phyloP scores from a whole-genome alignment of 2,888 invertebrate species.

The Trissolcus brochymenae region DNA sequence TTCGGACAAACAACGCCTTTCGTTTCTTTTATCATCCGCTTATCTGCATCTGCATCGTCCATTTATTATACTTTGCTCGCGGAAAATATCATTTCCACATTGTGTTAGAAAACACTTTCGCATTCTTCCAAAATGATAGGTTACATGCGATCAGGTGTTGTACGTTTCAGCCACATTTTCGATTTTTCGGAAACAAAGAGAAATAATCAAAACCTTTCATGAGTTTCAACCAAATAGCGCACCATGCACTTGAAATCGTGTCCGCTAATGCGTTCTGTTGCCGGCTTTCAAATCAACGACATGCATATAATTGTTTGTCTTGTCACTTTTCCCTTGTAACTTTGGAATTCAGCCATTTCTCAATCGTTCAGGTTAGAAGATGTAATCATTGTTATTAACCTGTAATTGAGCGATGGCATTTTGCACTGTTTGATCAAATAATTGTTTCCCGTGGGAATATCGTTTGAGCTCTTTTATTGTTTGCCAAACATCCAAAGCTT shows the following conservation, averaged over 20 bases:
- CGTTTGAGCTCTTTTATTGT: too few species aligned
- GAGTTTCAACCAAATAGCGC: too few species aligned
- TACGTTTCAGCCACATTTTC: not conserved
- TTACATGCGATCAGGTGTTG: constrained; percentile 6
- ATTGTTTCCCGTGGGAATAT: constrained; percentile 20
- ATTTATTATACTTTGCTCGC: constrained; percentile 40
- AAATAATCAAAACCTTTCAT: too few species aligned
- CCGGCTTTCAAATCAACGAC: too few species aligned
- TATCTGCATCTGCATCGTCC: constrained; percentile 37
- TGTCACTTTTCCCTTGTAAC: constrained; percentile 11
- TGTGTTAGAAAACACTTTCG: constrained; percentile 10
- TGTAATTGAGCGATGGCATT: constrained; percentile 21
- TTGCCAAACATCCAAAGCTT: too few species aligned
- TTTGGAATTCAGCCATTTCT: not conserved
- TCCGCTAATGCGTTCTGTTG: too few species aligned
- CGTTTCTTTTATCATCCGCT: constrained; percentile 44
- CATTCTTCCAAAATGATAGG: constrained; percentile 13
- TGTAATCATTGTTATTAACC: not conserved
- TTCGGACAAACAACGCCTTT: constrained; percentile 52
- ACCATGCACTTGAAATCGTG: too few species aligned
- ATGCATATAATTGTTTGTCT: constrained; percentile 12
- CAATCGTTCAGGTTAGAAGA: not conserved
- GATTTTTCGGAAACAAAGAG: constrained; percentile 17
- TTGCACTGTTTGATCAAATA: constrained; percentile 7
- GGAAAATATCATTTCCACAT: constrained; percentile 44